phyloP scores from a whole-genome alignment of 2,888 invertebrate species.

The Yponomeuta plumbellus region DNA sequence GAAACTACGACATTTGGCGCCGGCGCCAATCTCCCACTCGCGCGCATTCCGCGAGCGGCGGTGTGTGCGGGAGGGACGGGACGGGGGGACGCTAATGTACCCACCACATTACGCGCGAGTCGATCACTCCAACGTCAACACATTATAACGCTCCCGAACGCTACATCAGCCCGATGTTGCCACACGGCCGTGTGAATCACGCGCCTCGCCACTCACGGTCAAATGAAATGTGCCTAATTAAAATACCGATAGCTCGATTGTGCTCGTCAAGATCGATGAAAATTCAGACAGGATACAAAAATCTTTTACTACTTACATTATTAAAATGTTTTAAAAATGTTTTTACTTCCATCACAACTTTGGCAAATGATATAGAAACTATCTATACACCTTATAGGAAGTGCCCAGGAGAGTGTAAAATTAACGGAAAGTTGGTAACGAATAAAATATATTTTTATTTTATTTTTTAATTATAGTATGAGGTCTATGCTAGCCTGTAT shows the following conservation, averaged over 20 bases:
- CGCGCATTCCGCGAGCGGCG: neutral
- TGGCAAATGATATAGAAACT: no score
- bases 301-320: no score
- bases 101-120: neutral
- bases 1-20: neutral
- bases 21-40: neutral
- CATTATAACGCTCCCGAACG: constrained; percentile 3
- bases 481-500: no score
- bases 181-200: neutral
- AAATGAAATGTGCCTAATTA: neutral
- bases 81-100: neutral
- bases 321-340: no score
- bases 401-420: no score
- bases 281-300: neutral
- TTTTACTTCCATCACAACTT: no score
- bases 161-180: neutral
- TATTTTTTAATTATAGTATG: no score
- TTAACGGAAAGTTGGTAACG: no score
- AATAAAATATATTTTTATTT: no score
- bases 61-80: neutral
- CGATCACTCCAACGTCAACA: neutral
- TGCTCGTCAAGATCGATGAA: neutral
- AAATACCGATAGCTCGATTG: neutral
- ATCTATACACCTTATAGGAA: no score
- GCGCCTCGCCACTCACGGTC: neutral